Conservation (phyloP, 2,113 vertebrate genomes). For the Spermophilus dauricus region DNA sequence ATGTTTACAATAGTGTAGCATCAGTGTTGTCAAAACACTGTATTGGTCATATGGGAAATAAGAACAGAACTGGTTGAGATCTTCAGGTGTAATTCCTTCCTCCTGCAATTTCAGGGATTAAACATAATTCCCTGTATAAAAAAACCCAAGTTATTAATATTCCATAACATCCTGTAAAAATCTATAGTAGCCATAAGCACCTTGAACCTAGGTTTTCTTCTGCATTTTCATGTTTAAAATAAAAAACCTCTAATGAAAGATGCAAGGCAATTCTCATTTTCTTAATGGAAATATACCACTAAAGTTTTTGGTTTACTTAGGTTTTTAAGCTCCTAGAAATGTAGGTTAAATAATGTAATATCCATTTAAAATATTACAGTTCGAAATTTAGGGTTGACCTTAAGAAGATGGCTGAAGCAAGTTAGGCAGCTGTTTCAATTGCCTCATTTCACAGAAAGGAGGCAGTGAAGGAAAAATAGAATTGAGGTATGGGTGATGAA, state of each 20-base stretch:
- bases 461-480: too few species aligned
- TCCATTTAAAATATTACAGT: too few species aligned
- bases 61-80: neutral
- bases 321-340: too few species aligned
- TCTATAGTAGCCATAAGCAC: neutral
- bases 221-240: slow-evolving; percentile 25
- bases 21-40: neutral
- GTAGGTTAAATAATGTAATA: too few species aligned
- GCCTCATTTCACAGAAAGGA: too few species aligned
- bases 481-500: too few species aligned
- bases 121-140: neutral
- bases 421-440: too few species aligned
- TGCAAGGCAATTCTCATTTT: neutral
- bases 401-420: too few species aligned
- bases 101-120: neutral
- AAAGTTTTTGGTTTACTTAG: too few species aligned
- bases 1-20: neutral
- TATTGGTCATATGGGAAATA: neutral
- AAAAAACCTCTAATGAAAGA: neutral
- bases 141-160: slow-evolving; percentile 40
- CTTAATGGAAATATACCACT: too few species aligned
- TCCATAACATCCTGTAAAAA: neutral
- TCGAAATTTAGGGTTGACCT: too few species aligned
- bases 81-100: neutral
- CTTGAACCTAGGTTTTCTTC: neutral